Percentiles rank a stretch among this genome's conserved stretches.
Evolutionary conservation across 2,888 invertebrate genomes (phyloP).

Genomic region (Odontocerum albicorne): DNA sequence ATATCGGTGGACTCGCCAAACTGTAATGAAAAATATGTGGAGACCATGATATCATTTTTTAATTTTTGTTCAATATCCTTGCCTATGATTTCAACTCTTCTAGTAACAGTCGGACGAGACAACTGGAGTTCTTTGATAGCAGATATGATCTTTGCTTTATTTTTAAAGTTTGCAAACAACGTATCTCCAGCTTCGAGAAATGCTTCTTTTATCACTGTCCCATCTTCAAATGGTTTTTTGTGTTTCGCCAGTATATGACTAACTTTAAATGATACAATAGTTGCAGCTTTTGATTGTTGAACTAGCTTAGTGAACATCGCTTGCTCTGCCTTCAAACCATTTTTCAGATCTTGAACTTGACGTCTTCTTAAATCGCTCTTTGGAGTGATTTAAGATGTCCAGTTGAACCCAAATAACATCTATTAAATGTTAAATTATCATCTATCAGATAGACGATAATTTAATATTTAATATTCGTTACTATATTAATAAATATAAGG

Average conservation of each 20-base stretch:
- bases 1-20: slow-evolving; percentile 13
- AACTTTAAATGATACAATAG: too few relatives aligned
- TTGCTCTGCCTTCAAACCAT: too few relatives aligned
- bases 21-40: slow-evolving; percentile 32
- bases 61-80: slow-evolving; percentile 9
- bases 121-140: slow-evolving; percentile 38
- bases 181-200: slow-evolving; percentile 10
- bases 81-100: slow-evolving; percentile 11
- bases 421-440: too few relatives aligned
- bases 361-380: too few relatives aligned
- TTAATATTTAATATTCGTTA: too few relatives aligned
- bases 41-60: slow-evolving; percentile 20
- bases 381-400: too few relatives aligned
- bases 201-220: slow-evolving; percentile 17
- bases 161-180: slow-evolving; percentile 37
- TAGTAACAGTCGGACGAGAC: slow-evolving; percentile 34
- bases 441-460: too few relatives aligned
- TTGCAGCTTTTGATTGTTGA: too few relatives aligned
- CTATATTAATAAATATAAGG: too few relatives aligned
- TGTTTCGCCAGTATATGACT: slow-evolving; percentile 6
- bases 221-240: slow-evolving; percentile 15
- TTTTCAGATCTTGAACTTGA: too few relatives aligned
- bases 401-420: too few relatives aligned
- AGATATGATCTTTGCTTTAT: slow-evolving; percentile 39
- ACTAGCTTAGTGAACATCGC: too few relatives aligned